Conservation (phyloP, 2,888 invertebrate species). For the Zele albiditarsus region DNA sequence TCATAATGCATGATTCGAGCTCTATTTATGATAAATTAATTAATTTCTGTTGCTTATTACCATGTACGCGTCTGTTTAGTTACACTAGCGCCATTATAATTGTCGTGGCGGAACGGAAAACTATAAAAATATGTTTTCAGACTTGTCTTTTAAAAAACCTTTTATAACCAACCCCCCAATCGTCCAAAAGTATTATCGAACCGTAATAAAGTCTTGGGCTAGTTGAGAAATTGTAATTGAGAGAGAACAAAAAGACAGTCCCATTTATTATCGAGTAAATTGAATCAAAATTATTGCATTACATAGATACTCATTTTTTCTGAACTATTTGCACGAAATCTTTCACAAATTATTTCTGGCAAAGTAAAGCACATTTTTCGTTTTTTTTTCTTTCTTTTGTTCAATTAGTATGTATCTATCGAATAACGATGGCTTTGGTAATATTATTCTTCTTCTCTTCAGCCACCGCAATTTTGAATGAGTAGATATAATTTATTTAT, state of each 20-base stretch:
- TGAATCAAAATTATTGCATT: not conserved
- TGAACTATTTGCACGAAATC: not conserved
- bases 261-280: not conserved
- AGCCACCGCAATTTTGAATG: too few relatives aligned
- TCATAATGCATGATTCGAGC: conserved; percentile 54
- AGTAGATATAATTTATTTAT: conserved; percentile 26
- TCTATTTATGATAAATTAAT: conserved; percentile 40
- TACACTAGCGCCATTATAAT: not conserved
- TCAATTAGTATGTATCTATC: too few relatives aligned
- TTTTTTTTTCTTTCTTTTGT: too few relatives aligned
- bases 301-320: not conserved
- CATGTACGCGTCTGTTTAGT: conserved; percentile 50
- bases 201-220: not conserved
- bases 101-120: not conserved
- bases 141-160: not conserved
- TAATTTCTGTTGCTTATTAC: conserved; percentile 30
- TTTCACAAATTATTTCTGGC: conserved; percentile 3
- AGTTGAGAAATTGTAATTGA: not conserved
- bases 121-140: conserved; percentile 8
- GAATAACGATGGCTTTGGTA: too few relatives aligned
- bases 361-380: not conserved
- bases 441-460: too few relatives aligned
- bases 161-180: conserved; percentile 6
- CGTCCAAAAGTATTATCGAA: not conserved
- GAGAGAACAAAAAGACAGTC: not conserved